These are phyloP conservation scores for Acronicta psi DNA, from an alignment of 2,888 invertebrate genomes.

Conservation along the genomic window DNA sequence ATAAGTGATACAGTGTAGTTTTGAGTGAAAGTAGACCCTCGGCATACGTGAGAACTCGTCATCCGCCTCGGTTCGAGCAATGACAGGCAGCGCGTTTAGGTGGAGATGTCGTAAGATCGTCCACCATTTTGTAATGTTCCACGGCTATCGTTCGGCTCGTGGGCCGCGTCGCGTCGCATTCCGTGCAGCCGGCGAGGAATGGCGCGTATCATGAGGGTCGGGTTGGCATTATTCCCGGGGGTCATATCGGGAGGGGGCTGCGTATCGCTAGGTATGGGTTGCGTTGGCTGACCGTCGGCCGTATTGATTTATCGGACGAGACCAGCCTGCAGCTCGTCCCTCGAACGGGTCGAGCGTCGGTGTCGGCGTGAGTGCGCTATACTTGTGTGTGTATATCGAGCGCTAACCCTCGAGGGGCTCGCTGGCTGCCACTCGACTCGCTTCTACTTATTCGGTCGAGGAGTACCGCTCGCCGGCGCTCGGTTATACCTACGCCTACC, in stretches of 20 bases:
- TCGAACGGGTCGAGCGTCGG: conserved; percentile 83
- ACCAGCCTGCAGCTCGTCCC: conserved; percentile 86
- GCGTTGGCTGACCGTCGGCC: conserved; percentile 80
- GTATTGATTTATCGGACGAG: conserved; percentile 88
- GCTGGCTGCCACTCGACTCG: conserved; percentile 87
- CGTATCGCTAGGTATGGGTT: conserved; percentile 75
- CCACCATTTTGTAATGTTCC: conserved; percentile 89
- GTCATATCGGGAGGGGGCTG: conserved; percentile 83
- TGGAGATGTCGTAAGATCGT: conserved; percentile 90
- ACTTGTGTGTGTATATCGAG: conserved; percentile 86
- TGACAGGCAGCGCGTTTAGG: conserved; percentile 87
- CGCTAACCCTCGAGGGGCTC: conserved; percentile 88
- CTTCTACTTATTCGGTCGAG: conserved; percentile 88
- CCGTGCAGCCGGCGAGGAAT: conserved; percentile 85
- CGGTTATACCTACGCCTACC: conserved; percentile 86
- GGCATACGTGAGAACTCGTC: conserved; percentile 87
- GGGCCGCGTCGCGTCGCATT: conserved; percentile 86
- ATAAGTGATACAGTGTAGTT: conserved; percentile 76
- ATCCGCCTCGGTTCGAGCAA: conserved; percentile 86
- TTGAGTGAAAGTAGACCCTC: conserved; percentile 88
- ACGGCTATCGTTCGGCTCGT: conserved; percentile 86
- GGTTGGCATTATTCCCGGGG: conserved; percentile 85
- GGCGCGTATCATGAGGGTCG: conserved; percentile 84
- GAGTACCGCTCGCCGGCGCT: conserved; percentile 81
- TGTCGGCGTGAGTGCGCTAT: conserved; percentile 85